phyloP scores from a whole-genome alignment of 2,888 invertebrate species.

The Meiosimyza platycephala region DNA sequence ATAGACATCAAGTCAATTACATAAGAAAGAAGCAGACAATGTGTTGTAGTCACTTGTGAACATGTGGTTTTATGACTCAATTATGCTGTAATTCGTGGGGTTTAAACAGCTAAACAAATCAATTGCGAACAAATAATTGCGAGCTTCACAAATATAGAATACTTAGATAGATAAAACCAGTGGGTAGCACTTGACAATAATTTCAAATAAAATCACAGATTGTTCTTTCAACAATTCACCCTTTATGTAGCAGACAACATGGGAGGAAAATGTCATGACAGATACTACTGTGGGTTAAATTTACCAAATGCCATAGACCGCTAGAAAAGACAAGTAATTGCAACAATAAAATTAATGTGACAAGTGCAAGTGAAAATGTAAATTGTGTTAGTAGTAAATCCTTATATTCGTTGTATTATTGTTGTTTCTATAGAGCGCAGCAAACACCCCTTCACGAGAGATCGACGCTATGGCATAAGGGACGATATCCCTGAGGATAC shows the following conservation, averaged over 20 bases:
- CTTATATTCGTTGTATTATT: too few relatives aligned
- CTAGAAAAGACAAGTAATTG: conserved; percentile 27
- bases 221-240: neutral
- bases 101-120: conserved; percentile 43
- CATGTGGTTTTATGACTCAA: conserved; percentile 67
- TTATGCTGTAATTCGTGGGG: conserved; percentile 63
- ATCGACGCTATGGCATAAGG: too few relatives aligned
- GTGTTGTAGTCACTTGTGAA: conserved; percentile 53
- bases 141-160: neutral
- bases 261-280: conserved; percentile 4
- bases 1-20: too few relatives aligned
- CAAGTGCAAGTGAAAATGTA: conserved; percentile 34
- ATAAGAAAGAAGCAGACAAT: too few relatives aligned
- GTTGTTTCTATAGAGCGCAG: neutral
- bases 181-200: conserved; percentile 9
- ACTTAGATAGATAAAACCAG: neutral
- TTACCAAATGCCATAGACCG: neutral
- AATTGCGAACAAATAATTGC: conserved; percentile 54
- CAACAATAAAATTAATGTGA: conserved; percentile 36
- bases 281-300: conserved; percentile 6
- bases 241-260: neutral
- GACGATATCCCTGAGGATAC: neutral
- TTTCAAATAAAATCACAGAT: neutral
- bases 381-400: neutral
- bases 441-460: neutral